A percentile compares a stretch with the other conserved stretches of the same genome.
Evolutionary conservation across 2,113 vertebrate genomes (phyloP).

Genomic region (Plotosus lineatus): DNA sequence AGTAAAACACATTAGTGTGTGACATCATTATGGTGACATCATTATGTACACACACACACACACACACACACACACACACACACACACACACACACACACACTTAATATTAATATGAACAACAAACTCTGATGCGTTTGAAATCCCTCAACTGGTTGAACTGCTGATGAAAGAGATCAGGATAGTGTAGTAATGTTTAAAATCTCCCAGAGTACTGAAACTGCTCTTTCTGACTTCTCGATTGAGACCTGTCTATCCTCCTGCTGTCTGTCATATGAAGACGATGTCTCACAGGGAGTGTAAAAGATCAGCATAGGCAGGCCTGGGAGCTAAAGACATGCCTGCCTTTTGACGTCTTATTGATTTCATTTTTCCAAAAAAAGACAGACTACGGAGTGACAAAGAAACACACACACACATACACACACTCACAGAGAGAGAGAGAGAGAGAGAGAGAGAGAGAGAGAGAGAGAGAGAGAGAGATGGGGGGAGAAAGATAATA

Average conservation of each 20-base stretch:
- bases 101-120: not conserved
- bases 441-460: constrained; percentile 43
- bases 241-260: constrained; percentile 62
- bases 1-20: not conserved
- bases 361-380: constrained; percentile 59
- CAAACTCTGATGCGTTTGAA: not conserved
- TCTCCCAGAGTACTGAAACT: not conserved
- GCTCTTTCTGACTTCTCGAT: constrained; percentile 8
- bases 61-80: constrained; percentile 54
- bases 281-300: constrained; percentile 37
- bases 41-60: not conserved
- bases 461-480: constrained; percentile 60
- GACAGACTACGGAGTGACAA: constrained; percentile 77
- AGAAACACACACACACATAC: constrained; percentile 52
- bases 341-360: constrained; percentile 55
- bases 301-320: constrained; percentile 27
- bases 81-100: constrained; percentile 55
- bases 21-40: no score
- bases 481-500: constrained; percentile 67
- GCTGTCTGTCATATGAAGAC: constrained; percentile 58
- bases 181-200: constrained; percentile 7
- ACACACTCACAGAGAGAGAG: not conserved
- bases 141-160: not conserved
- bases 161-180: not conserved
- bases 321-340: constrained; percentile 35